Conservation (phyloP, 2,797 vertebrate species). For the Gadopsis marmoratus region DNA sequence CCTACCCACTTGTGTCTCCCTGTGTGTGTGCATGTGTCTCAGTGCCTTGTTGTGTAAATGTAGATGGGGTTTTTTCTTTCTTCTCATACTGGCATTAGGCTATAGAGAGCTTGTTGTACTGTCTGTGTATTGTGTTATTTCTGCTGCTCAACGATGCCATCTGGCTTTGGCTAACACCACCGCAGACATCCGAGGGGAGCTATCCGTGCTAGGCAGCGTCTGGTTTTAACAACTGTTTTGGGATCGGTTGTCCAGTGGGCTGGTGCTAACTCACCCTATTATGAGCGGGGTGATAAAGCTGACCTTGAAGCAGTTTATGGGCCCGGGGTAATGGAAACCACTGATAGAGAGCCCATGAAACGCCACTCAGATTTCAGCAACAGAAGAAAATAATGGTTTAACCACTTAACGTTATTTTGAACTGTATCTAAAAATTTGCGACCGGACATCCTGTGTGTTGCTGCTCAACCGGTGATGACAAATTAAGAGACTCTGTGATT, state of each 20-base stretch:
- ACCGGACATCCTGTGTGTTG: slow-evolving; percentile 23
- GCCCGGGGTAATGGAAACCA: slow-evolving; percentile 72
- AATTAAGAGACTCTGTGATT: slow-evolving; percentile 29
- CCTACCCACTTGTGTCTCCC: slow-evolving; percentile 18
- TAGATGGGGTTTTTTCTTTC: slow-evolving; percentile 39
- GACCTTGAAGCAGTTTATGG: slow-evolving; percentile 81
- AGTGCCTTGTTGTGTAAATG: slow-evolving; percentile 28
- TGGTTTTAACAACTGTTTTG: slow-evolving; percentile 78
- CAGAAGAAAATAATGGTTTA: slow-evolving; percentile 72
- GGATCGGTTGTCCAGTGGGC: slow-evolving; percentile 76
- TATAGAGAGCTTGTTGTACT: slow-evolving; percentile 36
- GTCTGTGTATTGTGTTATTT: slow-evolving; percentile 23
- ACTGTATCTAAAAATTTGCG: slow-evolving; percentile 55
- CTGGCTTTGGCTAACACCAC: slow-evolving; percentile 72
- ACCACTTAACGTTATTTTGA: slow-evolving; percentile 67
- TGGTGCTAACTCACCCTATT: slow-evolving; percentile 76
- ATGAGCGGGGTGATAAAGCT: slow-evolving; percentile 78
- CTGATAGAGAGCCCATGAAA: slow-evolving; percentile 72
- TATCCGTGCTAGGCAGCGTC: slow-evolving; percentile 66
- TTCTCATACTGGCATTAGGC: slow-evolving; percentile 20
- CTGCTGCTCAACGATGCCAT: slow-evolving; percentile 84
- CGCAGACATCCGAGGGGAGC: slow-evolving; percentile 64
- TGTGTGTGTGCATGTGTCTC: slow-evolving; percentile 16
- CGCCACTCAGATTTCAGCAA: slow-evolving; percentile 61
- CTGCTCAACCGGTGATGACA: slow-evolving; percentile 23